phyloP scores from a whole-genome alignment of 2,113 vertebrate genomes.

The Mirza zaza region DNA sequence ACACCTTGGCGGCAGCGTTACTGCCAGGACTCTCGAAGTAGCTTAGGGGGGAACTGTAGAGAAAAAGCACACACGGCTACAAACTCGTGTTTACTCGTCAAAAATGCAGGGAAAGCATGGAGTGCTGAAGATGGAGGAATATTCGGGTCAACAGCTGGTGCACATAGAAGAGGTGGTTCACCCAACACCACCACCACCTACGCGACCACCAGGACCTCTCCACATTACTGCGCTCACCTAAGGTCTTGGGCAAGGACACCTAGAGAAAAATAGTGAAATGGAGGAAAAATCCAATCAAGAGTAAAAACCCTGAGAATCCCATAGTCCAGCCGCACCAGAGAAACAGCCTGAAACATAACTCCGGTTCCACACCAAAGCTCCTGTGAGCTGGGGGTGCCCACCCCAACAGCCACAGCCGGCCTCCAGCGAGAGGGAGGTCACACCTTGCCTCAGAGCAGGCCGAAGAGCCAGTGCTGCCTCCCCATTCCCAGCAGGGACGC shows the following conservation, averaged over 20 bases:
- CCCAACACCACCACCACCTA: fast-evolving
- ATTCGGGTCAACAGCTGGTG: fast-evolving
- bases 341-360: neutral
- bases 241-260: neutral
- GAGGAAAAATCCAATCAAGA: neutral
- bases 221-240: neutral
- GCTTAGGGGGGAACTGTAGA: neutral
- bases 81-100: neutral
- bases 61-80: neutral
- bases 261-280: neutral
- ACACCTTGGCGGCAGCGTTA: neutral
- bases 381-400: neutral
- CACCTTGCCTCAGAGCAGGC: neutral
- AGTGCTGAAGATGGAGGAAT: neutral
- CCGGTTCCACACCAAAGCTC: neutral
- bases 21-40: neutral
- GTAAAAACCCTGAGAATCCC: neutral
- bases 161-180: neutral
- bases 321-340: neutral
- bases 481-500: fast-evolving
- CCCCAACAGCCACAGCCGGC: neutral
- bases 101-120: neutral
- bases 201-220: fast-evolving
- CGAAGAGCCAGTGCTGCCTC: neutral
- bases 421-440: neutral